Percentiles rank a stretch among this genome's conserved stretches.
phyloP scores from a whole-genome alignment of 2,888 invertebrate genomes.

The Apodemia hepburni region DNA sequence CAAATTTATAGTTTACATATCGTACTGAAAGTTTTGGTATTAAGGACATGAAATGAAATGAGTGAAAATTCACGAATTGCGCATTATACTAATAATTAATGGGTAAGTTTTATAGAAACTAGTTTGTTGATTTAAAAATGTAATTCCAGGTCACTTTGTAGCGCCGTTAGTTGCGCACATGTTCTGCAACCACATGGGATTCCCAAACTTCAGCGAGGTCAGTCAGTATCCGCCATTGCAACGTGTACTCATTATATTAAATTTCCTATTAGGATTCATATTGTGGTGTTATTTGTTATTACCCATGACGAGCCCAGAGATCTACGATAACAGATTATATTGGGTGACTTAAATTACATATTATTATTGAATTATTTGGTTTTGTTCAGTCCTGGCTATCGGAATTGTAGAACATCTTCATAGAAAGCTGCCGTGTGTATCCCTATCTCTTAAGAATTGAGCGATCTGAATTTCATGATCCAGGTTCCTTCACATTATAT shows the following conservation, averaged over 20 bases:
- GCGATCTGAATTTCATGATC: no score
- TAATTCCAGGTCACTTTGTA: slow-evolving; percentile 87
- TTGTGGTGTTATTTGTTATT: slow-evolving; percentile 88
- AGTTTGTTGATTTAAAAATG: background rate
- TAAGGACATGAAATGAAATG: no score
- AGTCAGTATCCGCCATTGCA: slow-evolving; percentile 61
- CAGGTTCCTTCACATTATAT: no score
- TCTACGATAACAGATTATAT: slow-evolving; percentile 82
- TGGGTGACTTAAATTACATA: slow-evolving; percentile 60
- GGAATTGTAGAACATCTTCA: background rate
- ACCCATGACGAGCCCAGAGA: slow-evolving; percentile 86
- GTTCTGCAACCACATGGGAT: slow-evolving; percentile 98
- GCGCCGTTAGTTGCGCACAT: slow-evolving; percentile 95
- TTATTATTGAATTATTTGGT: background rate
- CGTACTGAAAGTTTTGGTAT: no score
- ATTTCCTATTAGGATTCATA: slow-evolving; percentile 88
- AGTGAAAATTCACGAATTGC: no score
- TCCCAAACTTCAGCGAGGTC: slow-evolving; percentile 89
- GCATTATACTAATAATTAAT: no score
- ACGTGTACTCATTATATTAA: slow-evolving; percentile 80
- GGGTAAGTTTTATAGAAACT: no score
- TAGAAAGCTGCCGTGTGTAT: background rate
- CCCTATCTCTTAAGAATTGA: no score
- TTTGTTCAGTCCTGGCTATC: background rate
- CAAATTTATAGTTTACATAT: slow-evolving; percentile 14